Conservation (phyloP, 2,797 vertebrate species). For the Pangasius djambal region DNA sequence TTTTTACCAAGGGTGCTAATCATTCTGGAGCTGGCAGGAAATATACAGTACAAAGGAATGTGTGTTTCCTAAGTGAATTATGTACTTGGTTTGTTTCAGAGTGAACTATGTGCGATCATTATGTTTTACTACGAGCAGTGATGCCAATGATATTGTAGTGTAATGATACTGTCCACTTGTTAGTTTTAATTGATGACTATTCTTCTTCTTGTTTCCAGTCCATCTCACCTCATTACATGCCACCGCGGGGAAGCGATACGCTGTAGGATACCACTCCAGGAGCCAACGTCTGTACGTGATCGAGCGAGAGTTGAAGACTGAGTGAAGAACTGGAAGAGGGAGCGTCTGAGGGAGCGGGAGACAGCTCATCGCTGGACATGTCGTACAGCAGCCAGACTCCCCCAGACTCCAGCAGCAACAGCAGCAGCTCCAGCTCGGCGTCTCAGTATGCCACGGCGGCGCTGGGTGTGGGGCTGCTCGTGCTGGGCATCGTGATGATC, state of each 20-base stretch:
- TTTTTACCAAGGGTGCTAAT: background rate
- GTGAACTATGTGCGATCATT: background rate
- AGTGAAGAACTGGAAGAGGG: background rate
- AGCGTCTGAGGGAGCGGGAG: background rate
- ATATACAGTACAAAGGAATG: background rate
- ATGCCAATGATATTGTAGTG: background rate
- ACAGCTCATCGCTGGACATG: slow-evolving; percentile 40
- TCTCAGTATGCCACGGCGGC: slow-evolving; percentile 93
- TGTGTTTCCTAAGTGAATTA: background rate
- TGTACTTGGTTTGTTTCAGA: background rate
- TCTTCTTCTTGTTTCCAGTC: slow-evolving; percentile 13
- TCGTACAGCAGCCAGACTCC: slow-evolving; percentile 51
- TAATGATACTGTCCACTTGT: background rate
- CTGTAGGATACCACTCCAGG: background rate
- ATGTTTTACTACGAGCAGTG: background rate
- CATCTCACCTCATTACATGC: background rate
- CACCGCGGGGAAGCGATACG: background rate
- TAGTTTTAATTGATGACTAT: background rate
- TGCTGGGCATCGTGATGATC: slow-evolving; percentile 92
- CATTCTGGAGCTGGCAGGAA: background rate
- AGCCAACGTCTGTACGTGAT: background rate
- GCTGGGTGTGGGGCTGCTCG: slow-evolving; percentile 89
- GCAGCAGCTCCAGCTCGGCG: slow-evolving; percentile 74
- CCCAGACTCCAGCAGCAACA: slow-evolving; percentile 49
- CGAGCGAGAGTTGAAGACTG: background rate